phyloP scores from a whole-genome alignment of 2,888 invertebrate genomes.

The Dendrolimus pini region DNA sequence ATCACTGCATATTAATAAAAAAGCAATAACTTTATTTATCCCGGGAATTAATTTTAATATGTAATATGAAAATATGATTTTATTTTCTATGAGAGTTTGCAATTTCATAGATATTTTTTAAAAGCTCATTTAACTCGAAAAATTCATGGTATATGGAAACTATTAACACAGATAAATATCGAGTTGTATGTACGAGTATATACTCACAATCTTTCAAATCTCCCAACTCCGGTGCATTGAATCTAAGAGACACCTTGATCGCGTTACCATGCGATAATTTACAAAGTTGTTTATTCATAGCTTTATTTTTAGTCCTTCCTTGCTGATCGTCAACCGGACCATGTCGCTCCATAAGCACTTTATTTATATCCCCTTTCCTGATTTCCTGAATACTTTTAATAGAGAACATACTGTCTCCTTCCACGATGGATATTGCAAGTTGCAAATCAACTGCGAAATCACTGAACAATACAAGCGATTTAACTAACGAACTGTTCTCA shows the following conservation, averaged over 20 bases:
- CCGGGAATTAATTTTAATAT: no score
- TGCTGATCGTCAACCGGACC: constrained; percentile 31
- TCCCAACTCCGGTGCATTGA: constrained; percentile 45
- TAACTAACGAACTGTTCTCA: constrained; percentile 35
- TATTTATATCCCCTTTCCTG: constrained; percentile 52
- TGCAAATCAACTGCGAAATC: constrained; percentile 56
- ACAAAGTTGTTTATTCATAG: constrained; percentile 49
- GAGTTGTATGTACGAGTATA: background rate
- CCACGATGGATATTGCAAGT: constrained; percentile 42
- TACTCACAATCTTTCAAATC: constrained; percentile 42
- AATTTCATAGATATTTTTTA: no score
- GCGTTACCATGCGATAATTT: constrained; percentile 53
- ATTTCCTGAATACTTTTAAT: constrained; percentile 59
- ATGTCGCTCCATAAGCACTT: constrained; percentile 44
- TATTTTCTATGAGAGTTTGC: no score
- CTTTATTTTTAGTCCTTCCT: constrained; percentile 37
- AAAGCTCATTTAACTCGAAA: no score
- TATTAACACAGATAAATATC: no score
- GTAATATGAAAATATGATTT: no score
- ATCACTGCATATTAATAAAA: no score
- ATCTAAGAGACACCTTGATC: constrained; percentile 48
- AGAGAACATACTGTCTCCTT: constrained; percentile 43
- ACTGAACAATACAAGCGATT: constrained; percentile 53
- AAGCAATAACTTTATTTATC: no score
- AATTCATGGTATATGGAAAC: no score